Percentiles rank a stretch among this genome's conserved stretches.
Conservation (phyloP, 2,797 vertebrate species). For the Brachyrhaphis roseni region DNA sequence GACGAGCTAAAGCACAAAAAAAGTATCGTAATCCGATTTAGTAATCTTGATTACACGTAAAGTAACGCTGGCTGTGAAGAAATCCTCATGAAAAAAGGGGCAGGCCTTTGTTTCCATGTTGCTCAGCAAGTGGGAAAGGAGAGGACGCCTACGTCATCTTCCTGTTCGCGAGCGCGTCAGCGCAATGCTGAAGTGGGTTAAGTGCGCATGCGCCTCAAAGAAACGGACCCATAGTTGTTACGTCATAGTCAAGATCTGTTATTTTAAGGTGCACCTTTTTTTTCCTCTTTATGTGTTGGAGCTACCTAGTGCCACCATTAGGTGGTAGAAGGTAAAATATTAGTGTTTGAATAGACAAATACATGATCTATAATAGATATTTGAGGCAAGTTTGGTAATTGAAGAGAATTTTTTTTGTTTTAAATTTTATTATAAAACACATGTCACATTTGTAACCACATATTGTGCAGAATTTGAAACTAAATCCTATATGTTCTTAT, state of each 20-base stretch:
- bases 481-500: not conserved
- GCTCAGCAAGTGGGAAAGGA: conserved; percentile 32
- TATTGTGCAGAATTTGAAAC: not conserved
- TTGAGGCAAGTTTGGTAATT: not conserved
- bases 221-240: accelerated
- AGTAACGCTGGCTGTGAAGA: conserved; percentile 75
- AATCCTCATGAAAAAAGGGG: conserved; percentile 74
- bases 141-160: accelerated
- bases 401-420: not conserved
- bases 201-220: conserved; percentile 8
- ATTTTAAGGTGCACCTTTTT: not conserved
- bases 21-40: conserved; percentile 77
- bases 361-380: not conserved
- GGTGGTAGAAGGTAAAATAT: not conserved
- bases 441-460: not conserved
- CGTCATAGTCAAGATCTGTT: not conserved
- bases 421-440: not conserved
- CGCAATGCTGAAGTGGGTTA: no score
- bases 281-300: conserved; percentile 6
- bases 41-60: conserved; percentile 82
- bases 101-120: conserved; percentile 69
- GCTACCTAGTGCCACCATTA: conserved; percentile 51
- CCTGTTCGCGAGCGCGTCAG: not conserved
- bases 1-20: conserved; percentile 41
- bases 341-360: not conserved